Evolutionary conservation across 2,113 vertebrate genomes (phyloP), one percentile per base, ranked within the genome.

Genomic region (Catharus minimus): DNA sequence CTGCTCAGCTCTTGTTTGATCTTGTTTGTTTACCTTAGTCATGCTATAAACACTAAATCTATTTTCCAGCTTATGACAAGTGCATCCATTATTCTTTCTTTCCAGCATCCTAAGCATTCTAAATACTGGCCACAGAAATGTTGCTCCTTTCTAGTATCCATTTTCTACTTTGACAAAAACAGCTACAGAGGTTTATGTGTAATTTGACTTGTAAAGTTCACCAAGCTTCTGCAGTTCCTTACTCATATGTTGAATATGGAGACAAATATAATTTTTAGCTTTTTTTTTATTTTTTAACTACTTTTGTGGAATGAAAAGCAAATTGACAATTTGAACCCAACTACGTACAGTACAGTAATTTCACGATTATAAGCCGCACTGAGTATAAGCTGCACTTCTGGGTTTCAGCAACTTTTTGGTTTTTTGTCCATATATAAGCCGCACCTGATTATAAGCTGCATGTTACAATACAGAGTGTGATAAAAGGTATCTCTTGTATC

Each of bases 1-100:
- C 82, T 93, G 86, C 69, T 77, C 50, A 91, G 76, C 57, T 89
- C 91, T 74, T 93, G 94, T 86, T 81, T 81, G 74, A 94, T 90
- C 90, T 91, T 95, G 80, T 91, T 95, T 94, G 86, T 96, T 96
- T 92, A 92, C 90, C 61, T 93, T 66, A 94, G 73, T 82, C 80
- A 82, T 71, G 68, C 75, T 86, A 50, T 22, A 82, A 3, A 26
- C 81, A 78, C 78, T 80, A 88, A 44, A 92, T 95, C 92, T 91
- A 56, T 92, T 94, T 89, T 88, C 71, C 69, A 94, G 84, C 58
- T 96, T 81, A 72, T 76, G 72, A 92, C 85, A 94, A 96, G 41
- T 50, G 46, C 13, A 86, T 92, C 92, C 84, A 93, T 80, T 85
- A 78, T 39, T 94, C 52, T 88, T 85, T 65, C 50, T 91, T 95